Base-by-base conservation (phyloP, 1,140 invertebrate species). In the Cardiocondyla obscurior region DNA sequence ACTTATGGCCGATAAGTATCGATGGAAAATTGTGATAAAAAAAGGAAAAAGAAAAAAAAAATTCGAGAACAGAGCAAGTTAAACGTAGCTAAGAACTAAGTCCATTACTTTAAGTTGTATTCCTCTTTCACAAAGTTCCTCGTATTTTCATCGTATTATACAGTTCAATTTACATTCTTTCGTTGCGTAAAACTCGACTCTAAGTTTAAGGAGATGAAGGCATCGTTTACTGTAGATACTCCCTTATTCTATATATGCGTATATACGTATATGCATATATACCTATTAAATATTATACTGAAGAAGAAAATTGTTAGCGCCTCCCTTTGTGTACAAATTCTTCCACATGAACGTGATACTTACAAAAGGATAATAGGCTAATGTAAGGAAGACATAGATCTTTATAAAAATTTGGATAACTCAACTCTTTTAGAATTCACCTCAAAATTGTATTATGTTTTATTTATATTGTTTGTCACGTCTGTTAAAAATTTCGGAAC, bases 281-380 rank as follows among this genome's bases (percentile, higher is more conserved):
- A 55, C 53, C n/a, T n/a, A 49, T 65, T 73, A 58, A 49, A 36
- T 76, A 51, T 60, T 64, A 74, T 76, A 33, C 64, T 39, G 51
- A 22, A 28, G 44, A 42, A 25, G n/a, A 74, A 77, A 72, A 49
- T 86, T 62, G 49, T 86, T 83, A 72, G 60, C 22, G 58, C 57
- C 44, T 3, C 44, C 44, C 14, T 10, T 76, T 58, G 36, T 73
- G 46, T 77, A 57, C 81, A 65, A 81, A 62, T 36, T 58, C 65
- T 86, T 87, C 72, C 81, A 81, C 65, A 57, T 49, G 25, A 87
- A 84, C 86, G 73, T 86, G 85, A 86, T 87, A 87, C 46, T 79
- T 86, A 57, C 42, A 58, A 81, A 86, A 84, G 60, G 53, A 33
- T 86, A 74, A 83, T 62, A 86, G 46, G 39, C 36, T 83, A 86